Evolutionary conservation across 2,113 vertebrate species (phyloP).

Genomic region (Perognathus longimembris): DNA sequence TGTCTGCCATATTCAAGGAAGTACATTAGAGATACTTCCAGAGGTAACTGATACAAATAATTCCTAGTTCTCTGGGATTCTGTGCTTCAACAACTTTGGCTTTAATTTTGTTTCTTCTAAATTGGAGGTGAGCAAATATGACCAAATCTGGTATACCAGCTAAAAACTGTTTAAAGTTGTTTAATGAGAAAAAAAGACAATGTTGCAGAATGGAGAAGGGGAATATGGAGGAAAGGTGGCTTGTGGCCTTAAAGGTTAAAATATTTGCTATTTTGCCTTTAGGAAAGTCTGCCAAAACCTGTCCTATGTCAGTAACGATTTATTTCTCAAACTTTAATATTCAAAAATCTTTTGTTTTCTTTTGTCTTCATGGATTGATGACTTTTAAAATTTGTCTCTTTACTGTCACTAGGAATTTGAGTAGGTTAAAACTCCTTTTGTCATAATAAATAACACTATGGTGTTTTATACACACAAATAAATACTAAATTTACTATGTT

Average conservation of each 20-base stretch:
- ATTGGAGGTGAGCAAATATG: background rate
- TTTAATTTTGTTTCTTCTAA: conserved; percentile 43
- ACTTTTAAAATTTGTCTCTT: background rate
- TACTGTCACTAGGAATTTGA: background rate
- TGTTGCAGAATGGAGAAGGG: background rate
- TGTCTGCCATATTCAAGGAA: background rate
- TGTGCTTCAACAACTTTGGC: background rate
- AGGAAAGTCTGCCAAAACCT: background rate
- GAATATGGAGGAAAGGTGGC: too few species aligned
- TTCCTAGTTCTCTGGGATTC: background rate
- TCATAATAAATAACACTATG: conserved; percentile 16
- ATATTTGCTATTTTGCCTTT: background rate
- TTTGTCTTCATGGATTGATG: background rate
- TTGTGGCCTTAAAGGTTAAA: background rate
- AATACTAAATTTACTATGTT: background rate
- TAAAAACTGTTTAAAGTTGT: background rate
- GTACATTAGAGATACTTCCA: background rate
- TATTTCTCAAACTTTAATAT: background rate
- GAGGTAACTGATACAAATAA: background rate
- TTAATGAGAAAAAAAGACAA: background rate
- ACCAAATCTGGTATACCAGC: background rate
- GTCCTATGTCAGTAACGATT: conserved; percentile 2
- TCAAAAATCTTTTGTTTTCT: conserved; percentile 12
- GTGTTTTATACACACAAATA: too few species aligned
- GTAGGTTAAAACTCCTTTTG: background rate